Percentiles rank a stretch among this genome's conserved stretches.
These are phyloP conservation scores for Brachyopa scutellaris DNA, from an alignment of 2,888 invertebrate genomes.

Conservation along the genomic window DNA sequence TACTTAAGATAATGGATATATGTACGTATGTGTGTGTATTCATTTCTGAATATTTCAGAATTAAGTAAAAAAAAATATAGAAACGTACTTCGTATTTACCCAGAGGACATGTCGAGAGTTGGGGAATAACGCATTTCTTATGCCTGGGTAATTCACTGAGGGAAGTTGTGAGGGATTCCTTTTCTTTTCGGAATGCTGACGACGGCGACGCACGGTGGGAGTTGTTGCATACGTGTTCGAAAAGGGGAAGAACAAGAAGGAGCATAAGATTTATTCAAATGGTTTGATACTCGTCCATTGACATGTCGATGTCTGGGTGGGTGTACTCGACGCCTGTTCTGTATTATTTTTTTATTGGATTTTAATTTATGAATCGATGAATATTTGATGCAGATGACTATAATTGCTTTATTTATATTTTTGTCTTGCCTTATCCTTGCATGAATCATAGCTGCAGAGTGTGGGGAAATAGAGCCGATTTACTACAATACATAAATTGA, in stretches of 20 bases:
- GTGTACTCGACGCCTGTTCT: neutral
- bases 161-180: neutral
- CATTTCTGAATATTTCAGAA: slow-evolving; percentile 15
- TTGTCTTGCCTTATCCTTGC: no score
- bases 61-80: neutral
- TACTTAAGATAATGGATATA: no score
- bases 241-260: neutral
- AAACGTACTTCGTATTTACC: no score
- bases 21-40: neutral
- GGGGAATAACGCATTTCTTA: slow-evolving; percentile 38
- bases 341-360: neutral
- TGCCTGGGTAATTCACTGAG: slow-evolving; percentile 15
- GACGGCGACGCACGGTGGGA: no score
- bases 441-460: no score
- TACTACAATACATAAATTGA: no score
- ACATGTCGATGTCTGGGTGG: slow-evolving; percentile 2
- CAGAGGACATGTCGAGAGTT: neutral
- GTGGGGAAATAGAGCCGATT: no score
- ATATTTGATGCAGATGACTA: slow-evolving; percentile 50
- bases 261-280: slow-evolving; percentile 23
- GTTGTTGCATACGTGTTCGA: slow-evolving; percentile 1
- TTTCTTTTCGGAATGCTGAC: no score
- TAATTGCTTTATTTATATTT: slow-evolving; percentile 38
- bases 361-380: slow-evolving; percentile 48
- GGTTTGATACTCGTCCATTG: neutral